These are phyloP conservation scores for Lithophane leautieri DNA, from an alignment of 2,888 invertebrate genomes.

Conservation along the genomic window DNA sequence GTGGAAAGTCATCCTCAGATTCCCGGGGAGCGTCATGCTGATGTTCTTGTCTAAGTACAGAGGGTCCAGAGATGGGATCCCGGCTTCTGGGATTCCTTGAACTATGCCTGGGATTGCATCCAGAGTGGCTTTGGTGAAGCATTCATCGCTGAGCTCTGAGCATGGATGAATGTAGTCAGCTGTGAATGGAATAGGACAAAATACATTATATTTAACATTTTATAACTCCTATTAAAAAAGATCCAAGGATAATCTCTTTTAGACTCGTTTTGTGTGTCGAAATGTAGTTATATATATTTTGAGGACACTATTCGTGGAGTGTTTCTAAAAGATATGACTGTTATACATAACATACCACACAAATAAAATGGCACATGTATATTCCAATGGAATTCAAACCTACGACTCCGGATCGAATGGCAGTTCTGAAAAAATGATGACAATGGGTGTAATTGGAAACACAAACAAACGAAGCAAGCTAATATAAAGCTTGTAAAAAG, in stretches of 20 bases:
- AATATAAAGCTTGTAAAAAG: too few species aligned
- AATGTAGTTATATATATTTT: too few species aligned
- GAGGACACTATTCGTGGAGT: too few species aligned
- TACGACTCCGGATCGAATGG: neutral
- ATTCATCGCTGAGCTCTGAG: conserved; percentile 83
- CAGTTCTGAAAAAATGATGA: neutral
- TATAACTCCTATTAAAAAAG: neutral
- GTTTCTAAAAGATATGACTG: neutral
- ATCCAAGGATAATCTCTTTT: too few species aligned
- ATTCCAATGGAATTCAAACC: neutral
- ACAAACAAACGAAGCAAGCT: too few species aligned
- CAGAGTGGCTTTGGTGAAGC: conserved; percentile 85
- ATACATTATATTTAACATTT: neutral
- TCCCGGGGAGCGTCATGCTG: conserved; percentile 85
- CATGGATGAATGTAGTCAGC: conserved; percentile 88
- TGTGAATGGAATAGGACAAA: conserved; percentile 58
- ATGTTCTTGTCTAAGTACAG: conserved; percentile 83
- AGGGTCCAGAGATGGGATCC: conserved; percentile 84
- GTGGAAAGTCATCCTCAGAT: conserved; percentile 87
- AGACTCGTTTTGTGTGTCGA: too few species aligned
- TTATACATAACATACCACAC: neutral
- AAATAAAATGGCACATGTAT: neutral
- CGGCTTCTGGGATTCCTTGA: conserved; percentile 85
- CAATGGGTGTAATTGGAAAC: too few species aligned
- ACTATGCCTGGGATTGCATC: conserved; percentile 87